Percentiles rank a stretch among this genome's conserved stretches.
Conservation (phyloP, 2,888 invertebrate genomes). For the Spodoptera exigua region DNA sequence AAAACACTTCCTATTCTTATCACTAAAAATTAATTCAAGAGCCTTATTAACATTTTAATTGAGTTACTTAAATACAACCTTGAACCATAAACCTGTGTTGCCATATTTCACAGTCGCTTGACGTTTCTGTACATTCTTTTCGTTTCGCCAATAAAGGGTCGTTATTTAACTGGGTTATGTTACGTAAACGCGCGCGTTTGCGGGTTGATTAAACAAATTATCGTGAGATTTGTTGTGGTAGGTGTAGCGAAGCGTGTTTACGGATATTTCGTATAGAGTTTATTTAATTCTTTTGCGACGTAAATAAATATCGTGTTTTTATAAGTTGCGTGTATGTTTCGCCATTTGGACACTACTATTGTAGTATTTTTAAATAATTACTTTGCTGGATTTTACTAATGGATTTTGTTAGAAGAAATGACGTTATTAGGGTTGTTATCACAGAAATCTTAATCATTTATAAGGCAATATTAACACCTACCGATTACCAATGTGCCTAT, state of each 20-base stretch:
- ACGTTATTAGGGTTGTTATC: too few relatives aligned
- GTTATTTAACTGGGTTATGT: constrained; percentile 49
- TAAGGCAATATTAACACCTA: too few relatives aligned
- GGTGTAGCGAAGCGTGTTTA: constrained; percentile 29
- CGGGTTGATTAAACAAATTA: constrained; percentile 47
- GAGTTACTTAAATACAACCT: constrained; percentile 11
- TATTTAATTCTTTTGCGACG: constrained; percentile 3
- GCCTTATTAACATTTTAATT: background rate
- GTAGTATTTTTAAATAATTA: background rate
- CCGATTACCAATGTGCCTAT: too few relatives aligned
- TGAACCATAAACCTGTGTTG: constrained; percentile 4
- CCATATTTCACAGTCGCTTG: constrained; percentile 22
- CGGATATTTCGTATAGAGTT: constrained; percentile 19
- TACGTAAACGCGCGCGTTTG: constrained; percentile 23
- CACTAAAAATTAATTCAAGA: background rate
- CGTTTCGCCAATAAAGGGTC: constrained; percentile 45
- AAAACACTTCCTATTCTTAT: too few relatives aligned
- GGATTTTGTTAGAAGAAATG: too few relatives aligned
- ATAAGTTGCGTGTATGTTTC: too few relatives aligned
- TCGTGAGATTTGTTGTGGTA: constrained; percentile 37
- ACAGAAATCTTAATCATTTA: too few relatives aligned
- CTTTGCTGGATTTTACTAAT: too few relatives aligned
- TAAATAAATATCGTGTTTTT: background rate
- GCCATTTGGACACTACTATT: background rate
- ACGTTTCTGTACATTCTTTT: constrained; percentile 38